Evolutionary conservation across 2,113 vertebrate genomes (phyloP), one percentile per base, ranked within the genome.

Genomic region (Oriolus oriolus): DNA sequence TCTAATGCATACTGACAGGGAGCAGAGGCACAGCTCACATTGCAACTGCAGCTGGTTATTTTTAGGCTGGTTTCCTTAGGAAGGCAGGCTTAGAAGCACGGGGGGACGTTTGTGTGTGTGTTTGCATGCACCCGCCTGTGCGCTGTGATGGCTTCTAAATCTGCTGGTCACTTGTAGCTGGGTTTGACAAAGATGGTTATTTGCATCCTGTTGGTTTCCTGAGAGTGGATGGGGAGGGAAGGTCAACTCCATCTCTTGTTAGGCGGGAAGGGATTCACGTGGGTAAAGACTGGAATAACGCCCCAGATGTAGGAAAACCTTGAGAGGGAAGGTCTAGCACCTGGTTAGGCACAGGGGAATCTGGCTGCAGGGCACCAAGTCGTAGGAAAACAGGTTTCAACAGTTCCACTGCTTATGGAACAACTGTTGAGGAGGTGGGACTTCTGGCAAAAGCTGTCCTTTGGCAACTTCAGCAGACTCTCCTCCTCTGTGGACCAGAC

Each of bases 401-500:
- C 35, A 52, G 68, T 90, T 95, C 68, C 39, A 74, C 13, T 78
- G 90, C 21, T 93, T 78, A 84, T 66, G 90, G 95, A 96, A 92
- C 79, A 86, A 93, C 63, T 92, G 92, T 57, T 74, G 76, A 93
- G 87, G 85, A 92, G 71, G 88, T 93, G 92, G 79, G 52, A 95
- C 45, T 92, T 95, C 83, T 97, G 90, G 88, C 86, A 93, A 93
- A 74, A 70, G 33, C 68, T 86, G 8, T 37, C 54, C 88, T 83
- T 84, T 88, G 92, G 85, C 79, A 86, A 3, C 47, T 84, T 84
- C 27, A 88, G 50, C 63, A 90, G 64, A 37, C 14, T 90, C 53
- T 79, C 20, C 60, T 75, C 15, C 50, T 65, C 79, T 86, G 50
- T 41, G 59, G 50, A 61, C 26, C 59, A 86, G 83, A 35, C 3